These are phyloP conservation scores for Coreius guichenoti DNA, from an alignment of 2,797 vertebrate species.

Conservation along the genomic window DNA sequence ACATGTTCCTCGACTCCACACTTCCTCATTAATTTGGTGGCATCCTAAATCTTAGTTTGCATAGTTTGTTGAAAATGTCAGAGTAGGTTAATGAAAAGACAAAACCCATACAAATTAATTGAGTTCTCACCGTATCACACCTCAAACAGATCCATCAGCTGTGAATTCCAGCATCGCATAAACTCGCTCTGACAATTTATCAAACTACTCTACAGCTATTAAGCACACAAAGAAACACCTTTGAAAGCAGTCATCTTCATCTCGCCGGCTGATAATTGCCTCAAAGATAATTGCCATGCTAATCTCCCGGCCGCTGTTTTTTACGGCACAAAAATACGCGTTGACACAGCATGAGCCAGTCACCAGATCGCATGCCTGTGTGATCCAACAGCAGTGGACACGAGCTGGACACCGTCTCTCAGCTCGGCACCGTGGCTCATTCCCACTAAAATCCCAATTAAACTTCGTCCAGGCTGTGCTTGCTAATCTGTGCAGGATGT, in stretches of 20 bases:
- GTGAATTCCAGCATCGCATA: slow-evolving; percentile 67
- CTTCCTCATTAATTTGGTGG: slow-evolving; percentile 75
- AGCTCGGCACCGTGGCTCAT: background rate
- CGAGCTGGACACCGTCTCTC: slow-evolving; percentile 20
- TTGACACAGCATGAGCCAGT: slow-evolving; percentile 53
- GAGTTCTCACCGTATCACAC: slow-evolving; percentile 74
- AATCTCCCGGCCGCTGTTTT: slow-evolving; percentile 77
- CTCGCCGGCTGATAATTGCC: slow-evolving; percentile 80
- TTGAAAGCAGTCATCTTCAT: slow-evolving; percentile 73
- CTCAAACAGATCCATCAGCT: slow-evolving; percentile 71
- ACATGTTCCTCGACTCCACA: slow-evolving; percentile 65
- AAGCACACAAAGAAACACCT: slow-evolving; percentile 80
- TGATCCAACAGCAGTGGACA: slow-evolving; percentile 1
- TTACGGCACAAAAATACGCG: slow-evolving; percentile 65
- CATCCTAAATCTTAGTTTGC: slow-evolving; percentile 67
- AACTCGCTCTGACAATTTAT: slow-evolving; percentile 72
- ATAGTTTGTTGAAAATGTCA: slow-evolving; percentile 72
- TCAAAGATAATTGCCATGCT: slow-evolving; percentile 82
- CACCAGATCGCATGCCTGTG: background rate
- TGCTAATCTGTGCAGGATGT: slow-evolving; percentile 16
- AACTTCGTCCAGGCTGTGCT: background rate
- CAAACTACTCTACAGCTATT: slow-evolving; percentile 82
- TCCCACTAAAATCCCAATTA: slow-evolving; percentile 22
- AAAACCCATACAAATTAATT: slow-evolving; percentile 80
- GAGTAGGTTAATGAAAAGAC: slow-evolving; percentile 81